Percentiles rank a stretch among this genome's conserved stretches.
Evolutionary conservation across 1,140 invertebrate genomes (phyloP).

Genomic region (Drosophila neocordata): DNA sequence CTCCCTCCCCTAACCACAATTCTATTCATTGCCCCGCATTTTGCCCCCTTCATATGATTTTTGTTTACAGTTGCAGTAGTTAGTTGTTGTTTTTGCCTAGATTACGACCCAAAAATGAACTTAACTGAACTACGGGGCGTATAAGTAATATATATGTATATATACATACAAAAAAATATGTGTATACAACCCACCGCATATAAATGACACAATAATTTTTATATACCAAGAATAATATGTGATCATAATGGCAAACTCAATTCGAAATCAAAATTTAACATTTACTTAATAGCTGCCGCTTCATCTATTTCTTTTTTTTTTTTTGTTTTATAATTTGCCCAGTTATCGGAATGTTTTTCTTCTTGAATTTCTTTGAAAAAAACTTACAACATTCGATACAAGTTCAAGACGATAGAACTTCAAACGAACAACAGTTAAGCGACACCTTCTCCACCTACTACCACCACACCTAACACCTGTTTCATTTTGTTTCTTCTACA

Average conservation of each 20-base stretch:
- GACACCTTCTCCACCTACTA: background rate
- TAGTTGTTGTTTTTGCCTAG: background rate
- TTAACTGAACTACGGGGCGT: conserved; percentile 14
- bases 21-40: too few species aligned
- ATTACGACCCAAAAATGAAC: conserved; percentile 27
- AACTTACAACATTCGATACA: conserved; percentile 4
- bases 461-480: background rate
- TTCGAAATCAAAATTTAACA: background rate
- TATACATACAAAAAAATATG: background rate
- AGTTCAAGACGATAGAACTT: conserved; percentile 9
- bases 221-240: background rate
- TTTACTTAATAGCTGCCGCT: too few species aligned
- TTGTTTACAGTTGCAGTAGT: conserved; percentile 53
- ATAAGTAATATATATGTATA: conserved; percentile 6
- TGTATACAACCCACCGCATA: background rate
- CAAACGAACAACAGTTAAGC: conserved; percentile 1
- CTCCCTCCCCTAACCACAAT: background rate
- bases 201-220: background rate
- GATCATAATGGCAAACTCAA: too few species aligned
- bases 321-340: too few species aligned
- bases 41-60: background rate
- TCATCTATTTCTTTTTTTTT: too few species aligned
- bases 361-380: conserved; percentile 1
- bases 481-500: background rate
- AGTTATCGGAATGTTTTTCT: background rate